These are phyloP conservation scores for Sepioteuthis lessoniana DNA, from an alignment of 2,888 invertebrate species.

Conservation along the genomic window DNA sequence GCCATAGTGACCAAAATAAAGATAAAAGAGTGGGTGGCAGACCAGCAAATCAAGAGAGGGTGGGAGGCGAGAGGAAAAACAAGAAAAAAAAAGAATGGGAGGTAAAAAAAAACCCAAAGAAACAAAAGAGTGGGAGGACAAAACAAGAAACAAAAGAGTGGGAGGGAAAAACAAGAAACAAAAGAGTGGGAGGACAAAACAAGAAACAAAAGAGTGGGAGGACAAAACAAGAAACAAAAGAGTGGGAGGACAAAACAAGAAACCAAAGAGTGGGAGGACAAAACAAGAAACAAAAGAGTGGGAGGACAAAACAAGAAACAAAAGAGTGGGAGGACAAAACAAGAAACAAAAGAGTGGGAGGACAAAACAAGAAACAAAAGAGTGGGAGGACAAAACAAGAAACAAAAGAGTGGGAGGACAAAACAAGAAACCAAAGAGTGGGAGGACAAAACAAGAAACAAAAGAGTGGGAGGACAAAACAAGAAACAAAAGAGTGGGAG, in stretches of 20 bases:
- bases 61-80: not conserved
- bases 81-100: accelerated
- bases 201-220: not conserved
- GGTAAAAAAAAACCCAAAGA: accelerated
- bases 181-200: not conserved
- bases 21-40: accelerated
- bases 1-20: too few relatives aligned
- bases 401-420: too few relatives aligned
- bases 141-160: not conserved
- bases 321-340: not conserved
- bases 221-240: not conserved
- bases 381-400: not conserved
- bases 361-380: not conserved
- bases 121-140: not conserved
- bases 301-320: not conserved
- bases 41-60: too few relatives aligned
- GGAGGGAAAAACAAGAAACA: not conserved
- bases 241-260: not conserved
- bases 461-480: not conserved
- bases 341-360: not conserved
- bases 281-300: not conserved
- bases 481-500: not conserved
- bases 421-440: not conserved
- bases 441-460: not conserved
- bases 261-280: not conserved